phyloP scores from a whole-genome alignment of 2,888 invertebrate species.

The Meiosimyza decipiens region DNA sequence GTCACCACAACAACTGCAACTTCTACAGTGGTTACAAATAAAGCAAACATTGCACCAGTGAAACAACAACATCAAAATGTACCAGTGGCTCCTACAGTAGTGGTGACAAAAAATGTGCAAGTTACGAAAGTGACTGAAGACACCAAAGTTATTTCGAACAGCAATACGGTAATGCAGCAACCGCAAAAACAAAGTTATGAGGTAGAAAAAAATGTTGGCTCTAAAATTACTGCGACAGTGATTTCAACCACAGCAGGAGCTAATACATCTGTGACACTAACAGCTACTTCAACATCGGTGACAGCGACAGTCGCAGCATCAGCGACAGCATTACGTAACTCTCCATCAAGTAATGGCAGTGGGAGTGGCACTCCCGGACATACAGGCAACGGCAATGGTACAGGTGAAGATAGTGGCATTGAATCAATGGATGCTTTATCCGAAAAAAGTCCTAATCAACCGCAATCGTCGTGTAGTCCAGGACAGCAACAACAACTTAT shows the following conservation, averaged over 20 bases:
- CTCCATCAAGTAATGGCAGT: conserved; percentile 63
- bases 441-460: conserved; percentile 90
- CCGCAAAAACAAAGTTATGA: not conserved
- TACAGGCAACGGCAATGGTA: conserved; percentile 52
- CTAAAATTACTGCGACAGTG: not conserved
- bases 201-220: not conserved
- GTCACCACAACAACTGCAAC: conserved; percentile 29
- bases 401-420: conserved; percentile 89
- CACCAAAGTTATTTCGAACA: conserved; percentile 3
- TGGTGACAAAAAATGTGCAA: not conserved
- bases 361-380: conserved; percentile 72
- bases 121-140: not conserved
- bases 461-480: conserved; percentile 73
- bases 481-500: conserved; percentile 57
- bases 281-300: conserved; percentile 28
- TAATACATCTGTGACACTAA: not conserved
- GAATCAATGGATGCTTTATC: conserved; percentile 95
- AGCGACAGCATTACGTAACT: conserved; percentile 58
- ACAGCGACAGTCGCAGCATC: conserved; percentile 40
- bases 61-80: conserved; percentile 1
- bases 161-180: not conserved
- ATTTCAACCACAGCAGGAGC: too few relatives aligned
- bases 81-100: not conserved
- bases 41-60: conserved; percentile 21
- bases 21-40: not conserved